Evolutionary conservation across 2,113 vertebrate genomes (phyloP).

Genomic region (Pedionomus torquatus): DNA sequence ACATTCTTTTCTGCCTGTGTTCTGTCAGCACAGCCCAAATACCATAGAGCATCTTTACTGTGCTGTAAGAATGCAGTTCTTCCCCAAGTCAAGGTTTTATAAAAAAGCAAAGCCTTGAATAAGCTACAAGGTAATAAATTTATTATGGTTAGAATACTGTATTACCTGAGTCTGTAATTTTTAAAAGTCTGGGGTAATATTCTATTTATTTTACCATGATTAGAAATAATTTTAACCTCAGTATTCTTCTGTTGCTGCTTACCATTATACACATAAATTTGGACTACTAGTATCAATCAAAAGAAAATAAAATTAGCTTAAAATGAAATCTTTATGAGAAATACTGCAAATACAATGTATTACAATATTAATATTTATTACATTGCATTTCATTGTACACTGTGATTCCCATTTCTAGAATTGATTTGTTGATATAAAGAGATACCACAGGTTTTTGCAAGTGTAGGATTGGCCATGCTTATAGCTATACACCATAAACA

Average conservation of each 20-base stretch:
- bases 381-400: neutral
- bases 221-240: neutral
- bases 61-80: neutral
- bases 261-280: neutral
- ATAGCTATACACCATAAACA: neutral
- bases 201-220: neutral
- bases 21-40: neutral
- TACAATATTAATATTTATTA: neutral
- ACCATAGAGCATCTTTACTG: neutral
- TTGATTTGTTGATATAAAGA: neutral
- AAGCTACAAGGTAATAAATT: neutral
- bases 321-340: neutral
- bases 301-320: neutral
- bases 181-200: neutral
- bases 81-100: neutral
- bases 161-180: neutral
- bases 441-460: neutral
- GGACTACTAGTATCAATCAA: neutral
- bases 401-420: neutral
- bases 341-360: neutral
- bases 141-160: neutral
- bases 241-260: neutral
- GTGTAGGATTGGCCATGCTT: neutral
- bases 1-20: neutral
- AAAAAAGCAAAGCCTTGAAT: neutral